Conservation (phyloP, 2,888 invertebrate genomes). For the Auanema freiburgensis region DNA sequence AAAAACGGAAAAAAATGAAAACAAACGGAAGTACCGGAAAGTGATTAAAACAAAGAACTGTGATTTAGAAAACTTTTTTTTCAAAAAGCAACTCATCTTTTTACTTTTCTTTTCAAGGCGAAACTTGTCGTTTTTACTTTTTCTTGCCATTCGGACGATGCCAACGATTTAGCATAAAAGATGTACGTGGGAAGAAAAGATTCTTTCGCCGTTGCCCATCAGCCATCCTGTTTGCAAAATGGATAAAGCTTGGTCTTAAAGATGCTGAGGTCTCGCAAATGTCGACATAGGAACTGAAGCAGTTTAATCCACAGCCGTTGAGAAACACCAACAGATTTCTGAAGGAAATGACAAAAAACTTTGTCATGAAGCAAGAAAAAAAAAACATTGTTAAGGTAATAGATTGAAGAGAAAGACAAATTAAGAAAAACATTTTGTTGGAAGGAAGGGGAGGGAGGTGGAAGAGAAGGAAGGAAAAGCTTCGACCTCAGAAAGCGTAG, state of each 20-base stretch:
- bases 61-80: background rate
- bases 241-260: too few species aligned
- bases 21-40: too few species aligned
- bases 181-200: slow-evolving; percentile 1
- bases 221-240: too few species aligned
- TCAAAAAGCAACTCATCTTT: background rate
- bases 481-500: too few species aligned
- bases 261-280: background rate
- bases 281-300: background rate
- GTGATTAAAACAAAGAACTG: background rate
- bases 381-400: background rate
- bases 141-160: too few species aligned
- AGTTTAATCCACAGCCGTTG: background rate
- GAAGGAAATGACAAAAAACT: too few species aligned
- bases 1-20: too few species aligned
- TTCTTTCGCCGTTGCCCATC: slow-evolving; percentile 1
- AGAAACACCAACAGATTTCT: background rate
- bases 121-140: background rate
- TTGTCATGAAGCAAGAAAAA: background rate
- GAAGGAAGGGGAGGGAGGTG: background rate
- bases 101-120: background rate
- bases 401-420: background rate
- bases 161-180: background rate
- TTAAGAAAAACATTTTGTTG: background rate
- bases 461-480: background rate